Percentiles rank a stretch among this genome's conserved stretches.
Evolutionary conservation across 2,113 vertebrate species (phyloP).

Genomic region (Ictalurus punctatus): DNA sequence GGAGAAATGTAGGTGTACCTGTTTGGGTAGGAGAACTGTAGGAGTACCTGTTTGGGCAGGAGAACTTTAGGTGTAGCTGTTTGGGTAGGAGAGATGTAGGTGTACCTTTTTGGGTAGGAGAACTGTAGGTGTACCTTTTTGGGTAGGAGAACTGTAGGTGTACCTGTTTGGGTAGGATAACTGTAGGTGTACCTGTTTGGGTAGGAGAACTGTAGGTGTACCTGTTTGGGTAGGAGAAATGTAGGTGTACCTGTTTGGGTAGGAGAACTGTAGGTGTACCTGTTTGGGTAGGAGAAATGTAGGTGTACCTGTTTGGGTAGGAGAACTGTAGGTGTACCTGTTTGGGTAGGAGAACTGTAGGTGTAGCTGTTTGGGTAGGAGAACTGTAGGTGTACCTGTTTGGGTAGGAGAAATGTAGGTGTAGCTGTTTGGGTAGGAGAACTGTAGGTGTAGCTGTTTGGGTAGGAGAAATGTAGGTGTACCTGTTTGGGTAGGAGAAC

Average conservation of each 20-base stretch:
- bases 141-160: not conserved
- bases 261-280: not conserved
- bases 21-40: not conserved
- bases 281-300: not conserved
- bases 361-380: not conserved
- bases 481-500: no score
- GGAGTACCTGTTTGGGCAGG: no score
- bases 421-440: not conserved
- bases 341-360: not conserved
- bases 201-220: not conserved
- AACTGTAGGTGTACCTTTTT: not conserved
- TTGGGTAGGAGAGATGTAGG: no score
- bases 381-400: not conserved
- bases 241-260: not conserved
- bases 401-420: not conserved
- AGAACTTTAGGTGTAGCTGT: no score
- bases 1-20: no score
- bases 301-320: not conserved
- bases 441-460: not conserved
- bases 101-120: no score
- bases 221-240: not conserved
- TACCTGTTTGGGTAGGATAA: not conserved
- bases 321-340: not conserved
- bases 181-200: not conserved
- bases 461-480: no score